These are phyloP conservation scores for Aricia artaxerxes DNA, from an alignment of 2,888 invertebrate species.

Conservation along the genomic window DNA sequence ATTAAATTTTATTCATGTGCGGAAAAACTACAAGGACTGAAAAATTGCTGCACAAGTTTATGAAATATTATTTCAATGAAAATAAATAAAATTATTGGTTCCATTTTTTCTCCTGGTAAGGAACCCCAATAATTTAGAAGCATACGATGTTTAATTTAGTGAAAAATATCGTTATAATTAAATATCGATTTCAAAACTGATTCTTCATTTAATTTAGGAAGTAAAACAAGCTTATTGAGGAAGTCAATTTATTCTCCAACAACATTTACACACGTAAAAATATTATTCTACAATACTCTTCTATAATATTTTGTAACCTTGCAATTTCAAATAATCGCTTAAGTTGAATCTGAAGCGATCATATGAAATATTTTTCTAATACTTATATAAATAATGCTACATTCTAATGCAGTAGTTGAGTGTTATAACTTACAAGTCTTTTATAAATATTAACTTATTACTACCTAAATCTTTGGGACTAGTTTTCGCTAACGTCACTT, in stretches of 20 bases:
- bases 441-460: slow-evolving; percentile 25
- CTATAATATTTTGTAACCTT: neutral
- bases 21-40: neutral
- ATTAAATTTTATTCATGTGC: too few species aligned
- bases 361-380: neutral
- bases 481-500: slow-evolving; percentile 13
- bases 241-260: slow-evolving; percentile 3
- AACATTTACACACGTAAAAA: neutral
- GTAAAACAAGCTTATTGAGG: slow-evolving; percentile 3
- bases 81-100: neutral
- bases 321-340: neutral
- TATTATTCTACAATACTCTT: slow-evolving; percentile 10
- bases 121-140: neutral
- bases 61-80: neutral
- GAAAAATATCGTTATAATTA: neutral
- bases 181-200: neutral
- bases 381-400: slow-evolving; percentile 26
- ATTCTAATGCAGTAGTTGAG: slow-evolving; percentile 7
- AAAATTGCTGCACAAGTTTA: neutral
- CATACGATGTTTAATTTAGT: neutral
- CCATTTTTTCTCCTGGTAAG: neutral
- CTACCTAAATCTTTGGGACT: slow-evolving; percentile 25
- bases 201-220: neutral
- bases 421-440: slow-evolving; percentile 24
- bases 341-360: neutral